Percentiles rank a stretch among this genome's conserved stretches.
These are phyloP conservation scores for Chiridota heheva DNA, from an alignment of 35 echinoderm and acorn worm species.

Conservation along the genomic window DNA sequence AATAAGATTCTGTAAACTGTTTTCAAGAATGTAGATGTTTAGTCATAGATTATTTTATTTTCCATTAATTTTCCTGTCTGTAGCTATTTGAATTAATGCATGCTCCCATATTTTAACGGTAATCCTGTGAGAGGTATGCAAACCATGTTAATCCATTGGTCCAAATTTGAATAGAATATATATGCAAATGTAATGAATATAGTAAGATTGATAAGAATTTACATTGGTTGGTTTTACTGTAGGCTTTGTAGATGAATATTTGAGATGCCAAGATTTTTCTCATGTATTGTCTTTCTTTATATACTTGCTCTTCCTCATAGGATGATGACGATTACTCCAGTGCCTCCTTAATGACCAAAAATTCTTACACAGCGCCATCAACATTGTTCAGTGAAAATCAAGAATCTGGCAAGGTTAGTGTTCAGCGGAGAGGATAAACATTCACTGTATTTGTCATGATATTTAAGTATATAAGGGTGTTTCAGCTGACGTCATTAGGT, in stretches of 20 bases:
- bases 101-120: too few species aligned
- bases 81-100: too few species aligned
- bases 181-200: not conserved
- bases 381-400: constrained; percentile 85
- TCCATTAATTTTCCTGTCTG: too few species aligned
- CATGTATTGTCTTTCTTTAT: not conserved
- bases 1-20: too few species aligned
- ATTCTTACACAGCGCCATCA: constrained; percentile 86
- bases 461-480: not conserved
- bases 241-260: not conserved
- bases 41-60: too few species aligned
- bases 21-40: too few species aligned
- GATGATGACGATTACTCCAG: constrained; percentile 88
- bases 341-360: constrained; percentile 83
- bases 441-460: not conserved
- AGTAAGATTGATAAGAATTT: not conserved
- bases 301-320: constrained; percentile 36
- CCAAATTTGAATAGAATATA: too few species aligned
- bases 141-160: too few species aligned
- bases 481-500: not conserved
- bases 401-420: constrained; percentile 73
- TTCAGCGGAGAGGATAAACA: not conserved
- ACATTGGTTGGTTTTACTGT: not conserved
- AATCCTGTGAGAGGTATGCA: too few species aligned
- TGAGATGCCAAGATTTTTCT: not conserved